Percentiles rank a stretch among this genome's conserved stretches.
Conservation (phyloP, 2,797 vertebrate genomes). For the Lepidocolaptes lacrymiger region DNA sequence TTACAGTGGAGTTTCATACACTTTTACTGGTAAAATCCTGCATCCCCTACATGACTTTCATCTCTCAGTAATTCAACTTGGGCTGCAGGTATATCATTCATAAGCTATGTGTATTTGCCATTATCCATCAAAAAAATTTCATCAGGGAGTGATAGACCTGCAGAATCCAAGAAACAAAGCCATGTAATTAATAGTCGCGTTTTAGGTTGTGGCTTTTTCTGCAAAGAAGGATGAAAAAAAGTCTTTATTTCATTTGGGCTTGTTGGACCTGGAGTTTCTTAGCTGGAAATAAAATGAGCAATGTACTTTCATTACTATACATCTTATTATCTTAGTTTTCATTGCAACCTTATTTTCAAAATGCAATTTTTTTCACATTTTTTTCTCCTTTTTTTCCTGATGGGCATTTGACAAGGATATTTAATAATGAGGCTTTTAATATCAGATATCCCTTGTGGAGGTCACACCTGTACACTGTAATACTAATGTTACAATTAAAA, state of each 20-base stretch:
- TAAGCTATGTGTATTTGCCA: constrained; percentile 5
- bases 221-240: background rate
- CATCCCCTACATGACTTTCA: background rate
- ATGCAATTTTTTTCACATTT: background rate
- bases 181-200: background rate
- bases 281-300: background rate
- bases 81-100: background rate
- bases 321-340: background rate
- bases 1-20: background rate
- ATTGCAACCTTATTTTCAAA: background rate
- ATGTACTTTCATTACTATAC: background rate
- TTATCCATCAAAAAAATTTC: background rate
- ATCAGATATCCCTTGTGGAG: background rate
- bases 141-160: background rate
- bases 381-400: background rate
- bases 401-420: constrained; percentile 8
- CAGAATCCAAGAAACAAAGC: background rate
- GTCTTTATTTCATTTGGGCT: background rate
- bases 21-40: background rate
- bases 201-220: background rate
- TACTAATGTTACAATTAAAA: background rate
- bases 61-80: background rate
- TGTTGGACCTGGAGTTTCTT: background rate
- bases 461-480: background rate
- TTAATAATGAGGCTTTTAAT: background rate